Conservation (phyloP, 2,113 vertebrate species). For the Gavialis gangeticus region DNA sequence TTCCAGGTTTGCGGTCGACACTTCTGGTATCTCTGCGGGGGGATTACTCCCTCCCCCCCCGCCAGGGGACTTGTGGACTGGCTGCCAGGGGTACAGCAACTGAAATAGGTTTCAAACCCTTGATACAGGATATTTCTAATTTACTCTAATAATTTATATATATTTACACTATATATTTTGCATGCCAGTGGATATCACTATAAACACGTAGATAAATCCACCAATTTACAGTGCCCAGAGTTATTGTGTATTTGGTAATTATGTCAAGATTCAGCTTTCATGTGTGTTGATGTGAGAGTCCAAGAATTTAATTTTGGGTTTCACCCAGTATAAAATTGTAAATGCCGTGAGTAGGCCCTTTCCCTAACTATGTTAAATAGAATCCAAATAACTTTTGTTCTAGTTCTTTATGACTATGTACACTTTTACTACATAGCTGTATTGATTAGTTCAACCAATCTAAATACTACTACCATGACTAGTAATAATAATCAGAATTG, state of each 20-base stretch:
- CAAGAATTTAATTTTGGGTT: not conserved
- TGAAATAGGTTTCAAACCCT: too few species aligned
- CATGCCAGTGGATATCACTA: too few species aligned
- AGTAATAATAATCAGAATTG: not conserved
- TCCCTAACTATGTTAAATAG: not conserved
- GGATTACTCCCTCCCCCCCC: too few species aligned
- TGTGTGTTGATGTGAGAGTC: not conserved
- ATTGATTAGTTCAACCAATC: not conserved
- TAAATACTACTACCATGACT: too few species aligned
- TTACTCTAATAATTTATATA: too few species aligned
- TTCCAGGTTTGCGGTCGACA: too few species aligned
- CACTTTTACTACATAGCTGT: not conserved
- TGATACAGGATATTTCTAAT: too few species aligned
- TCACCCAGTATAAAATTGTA: not conserved
- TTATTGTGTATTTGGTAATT: not conserved
- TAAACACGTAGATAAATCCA: too few species aligned
- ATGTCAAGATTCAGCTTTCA: not conserved
- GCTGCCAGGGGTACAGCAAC: too few species aligned
- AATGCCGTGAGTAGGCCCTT: not conserved
- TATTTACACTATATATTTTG: too few species aligned
- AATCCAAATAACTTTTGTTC: not conserved
- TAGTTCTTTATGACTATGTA: not conserved
- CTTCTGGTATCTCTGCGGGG: too few species aligned
- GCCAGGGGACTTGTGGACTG: too few species aligned
- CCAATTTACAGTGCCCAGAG: not conserved